Evolutionary conservation across 2,888 invertebrate genomes (phyloP).

Genomic region (Kryphioiulus occultus): DNA sequence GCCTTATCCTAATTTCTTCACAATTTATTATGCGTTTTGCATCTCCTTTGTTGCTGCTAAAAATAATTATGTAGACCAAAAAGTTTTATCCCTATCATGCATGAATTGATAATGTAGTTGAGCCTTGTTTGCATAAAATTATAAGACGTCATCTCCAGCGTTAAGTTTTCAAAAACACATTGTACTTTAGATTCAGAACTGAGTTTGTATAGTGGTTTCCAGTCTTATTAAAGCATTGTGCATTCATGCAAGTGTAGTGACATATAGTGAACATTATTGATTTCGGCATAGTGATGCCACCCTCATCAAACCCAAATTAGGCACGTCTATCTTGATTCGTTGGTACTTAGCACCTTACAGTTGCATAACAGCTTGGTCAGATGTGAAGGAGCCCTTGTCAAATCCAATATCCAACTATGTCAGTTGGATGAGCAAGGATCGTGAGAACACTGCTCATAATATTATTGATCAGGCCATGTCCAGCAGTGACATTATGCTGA

Average conservation of each 20-base stretch:
- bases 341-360: background rate
- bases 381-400: background rate
- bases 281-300: background rate
- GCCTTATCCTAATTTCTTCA: too few species aligned
- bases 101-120: too few species aligned
- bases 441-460: background rate
- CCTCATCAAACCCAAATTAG: background rate
- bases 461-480: background rate
- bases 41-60: too few species aligned
- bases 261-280: background rate
- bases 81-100: too few species aligned
- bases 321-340: background rate
- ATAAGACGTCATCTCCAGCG: too few species aligned
- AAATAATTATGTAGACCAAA: too few species aligned
- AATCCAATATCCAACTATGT: background rate
- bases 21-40: too few species aligned
- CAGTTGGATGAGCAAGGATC: background rate
- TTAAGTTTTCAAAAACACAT: too few species aligned
- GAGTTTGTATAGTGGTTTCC: too few species aligned
- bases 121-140: too few species aligned
- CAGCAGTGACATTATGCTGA: background rate
- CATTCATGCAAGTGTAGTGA: background rate
- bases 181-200: too few species aligned
- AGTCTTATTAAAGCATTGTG: background rate
- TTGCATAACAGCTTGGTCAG: constrained; percentile 3